Evolutionary conservation across 1,140 invertebrate genomes (phyloP).

Genomic region (Listronotus bonariensis): DNA sequence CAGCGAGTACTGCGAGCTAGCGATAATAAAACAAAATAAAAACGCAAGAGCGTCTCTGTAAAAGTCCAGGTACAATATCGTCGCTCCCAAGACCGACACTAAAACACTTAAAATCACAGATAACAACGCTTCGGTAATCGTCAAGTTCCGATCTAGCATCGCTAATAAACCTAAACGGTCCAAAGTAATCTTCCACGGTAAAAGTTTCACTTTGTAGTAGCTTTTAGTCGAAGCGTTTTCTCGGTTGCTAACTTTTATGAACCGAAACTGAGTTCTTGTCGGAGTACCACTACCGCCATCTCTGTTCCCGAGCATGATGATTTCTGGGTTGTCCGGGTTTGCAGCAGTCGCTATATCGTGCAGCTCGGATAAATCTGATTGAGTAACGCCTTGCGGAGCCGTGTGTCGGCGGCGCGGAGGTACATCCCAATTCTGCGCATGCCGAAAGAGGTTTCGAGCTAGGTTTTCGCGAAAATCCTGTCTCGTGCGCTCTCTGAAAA

Average conservation of each 20-base stretch:
- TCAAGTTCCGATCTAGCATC: constrained; percentile 89
- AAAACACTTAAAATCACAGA: constrained; percentile 83
- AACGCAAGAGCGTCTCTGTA: constrained; percentile 93
- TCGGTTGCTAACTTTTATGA: constrained; percentile 25
- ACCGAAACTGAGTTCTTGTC: constrained; percentile 22
- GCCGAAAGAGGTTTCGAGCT: constrained; percentile 9
- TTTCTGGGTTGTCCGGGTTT: constrained; percentile 27
- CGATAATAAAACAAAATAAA: constrained; percentile 95
- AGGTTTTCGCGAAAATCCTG: constrained; percentile 12
- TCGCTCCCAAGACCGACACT: constrained; percentile 83
- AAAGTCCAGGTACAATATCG: constrained; percentile 82
- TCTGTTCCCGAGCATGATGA: constrained; percentile 22
- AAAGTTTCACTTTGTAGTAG: constrained; percentile 78
- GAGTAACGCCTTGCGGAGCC: constrained; percentile 10
- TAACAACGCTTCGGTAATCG: constrained; percentile 81
- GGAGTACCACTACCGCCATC: constrained; percentile 20
- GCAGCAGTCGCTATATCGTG: constrained; percentile 21
- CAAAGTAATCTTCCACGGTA: constrained; percentile 82
- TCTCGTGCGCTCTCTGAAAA: constrained; percentile 10
- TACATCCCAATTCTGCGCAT: constrained; percentile 20
- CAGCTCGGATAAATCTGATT: constrained; percentile 15
- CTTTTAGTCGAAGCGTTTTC: constrained; percentile 39
- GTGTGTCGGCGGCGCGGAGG: constrained; percentile 6
- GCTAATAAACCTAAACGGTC: constrained; percentile 91
- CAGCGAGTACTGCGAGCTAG: constrained; percentile 95